phyloP scores from a whole-genome alignment of 2,113 vertebrate genomes.

The Ceuthmochares aereus region DNA sequence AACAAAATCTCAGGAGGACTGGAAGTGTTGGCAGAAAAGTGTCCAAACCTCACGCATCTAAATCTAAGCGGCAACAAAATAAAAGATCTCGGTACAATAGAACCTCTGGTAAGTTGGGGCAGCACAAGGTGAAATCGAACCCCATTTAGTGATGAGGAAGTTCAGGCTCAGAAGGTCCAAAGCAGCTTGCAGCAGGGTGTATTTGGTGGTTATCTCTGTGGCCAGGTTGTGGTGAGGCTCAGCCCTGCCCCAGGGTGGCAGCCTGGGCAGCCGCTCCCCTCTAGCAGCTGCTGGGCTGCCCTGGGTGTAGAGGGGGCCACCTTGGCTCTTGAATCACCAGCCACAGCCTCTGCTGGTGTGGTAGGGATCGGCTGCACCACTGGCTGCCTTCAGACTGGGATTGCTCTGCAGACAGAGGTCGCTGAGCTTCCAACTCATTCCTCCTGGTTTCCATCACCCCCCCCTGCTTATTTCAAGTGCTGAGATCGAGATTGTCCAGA shows the following conservation, averaged over 20 bases:
- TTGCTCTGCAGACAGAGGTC: not conserved
- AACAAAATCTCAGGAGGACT: conserved; percentile 99
- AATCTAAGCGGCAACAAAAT: conserved; percentile 99
- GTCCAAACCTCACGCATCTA: conserved; percentile 97
- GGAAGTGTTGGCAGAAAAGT: conserved; percentile 97
- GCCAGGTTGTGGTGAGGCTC: not conserved
- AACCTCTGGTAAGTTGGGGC: conserved; percentile 89
- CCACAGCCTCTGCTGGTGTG: fast-evolving
- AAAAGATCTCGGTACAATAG: conserved; percentile 98
- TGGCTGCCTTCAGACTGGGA: fast-evolving
- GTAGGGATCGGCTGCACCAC: not conserved
- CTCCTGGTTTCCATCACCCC: not conserved
- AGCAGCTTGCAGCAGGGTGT: not conserved
- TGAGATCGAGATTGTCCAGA: not conserved
- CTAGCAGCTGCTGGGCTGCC: conserved; percentile 10
- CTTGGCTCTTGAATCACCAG: not conserved
- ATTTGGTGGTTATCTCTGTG: fast-evolving
- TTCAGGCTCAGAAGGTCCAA: fast-evolving
- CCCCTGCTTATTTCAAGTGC: not conserved
- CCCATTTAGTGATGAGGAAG: fast-evolving
- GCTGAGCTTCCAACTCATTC: not conserved
- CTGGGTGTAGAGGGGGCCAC: no score
- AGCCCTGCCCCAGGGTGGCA: not conserved
- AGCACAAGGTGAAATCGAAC: no score
- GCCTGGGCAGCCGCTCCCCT: not conserved